Base-by-base conservation (phyloP, 2,888 invertebrate species). In the Eutolmus rufibarbis region DNA sequence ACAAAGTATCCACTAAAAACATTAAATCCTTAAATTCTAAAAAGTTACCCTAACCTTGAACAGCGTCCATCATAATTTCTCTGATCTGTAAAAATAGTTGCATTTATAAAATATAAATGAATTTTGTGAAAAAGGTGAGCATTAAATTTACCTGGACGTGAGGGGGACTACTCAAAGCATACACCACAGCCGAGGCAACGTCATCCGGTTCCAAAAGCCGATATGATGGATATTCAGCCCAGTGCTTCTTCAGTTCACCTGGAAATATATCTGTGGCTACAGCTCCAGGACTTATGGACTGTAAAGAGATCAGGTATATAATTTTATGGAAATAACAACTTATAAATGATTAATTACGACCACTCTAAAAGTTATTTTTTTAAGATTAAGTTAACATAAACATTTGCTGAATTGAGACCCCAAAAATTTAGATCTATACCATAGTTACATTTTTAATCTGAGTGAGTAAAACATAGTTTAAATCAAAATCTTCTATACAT, bases 161-260 rank as follows among this genome's bases (percentile, higher is more conserved):
- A 0, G 94, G 92, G 0, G 95, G 94, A 0, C 94, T 94, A 0
- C 94, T 92, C 8, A 95, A 90, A 1, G 93, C 93, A 89, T 94
- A 95, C 16, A 94, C 87, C 0, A 94, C 93, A 0, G 94, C 93
- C 86, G 94, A 93, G 0, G 94, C 94, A 1, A 95, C 91, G 89
- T 95, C 95, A 74, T 92, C 91, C 0, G 94, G 90, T 40, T 93
- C 91, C 0, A 94, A 90, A 90, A 88, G 28, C 2, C 40, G 23
- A 51, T 66, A 85, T 12, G 34, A 78, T 88, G 89, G 74, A 66
- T 66, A 23, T 66, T 66, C 23, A 66, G 66, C 28, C 34, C 92
- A 90, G 31, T 91, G 89, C 3, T 85, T 89, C 79, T 90, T 90
- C 51, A 92, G 90, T 76, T 91, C 91, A 5, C 88, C 28, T 5